Evolutionary conservation across 2,113 vertebrate species (phyloP).

Genomic region (Steatornis caripensis): DNA sequence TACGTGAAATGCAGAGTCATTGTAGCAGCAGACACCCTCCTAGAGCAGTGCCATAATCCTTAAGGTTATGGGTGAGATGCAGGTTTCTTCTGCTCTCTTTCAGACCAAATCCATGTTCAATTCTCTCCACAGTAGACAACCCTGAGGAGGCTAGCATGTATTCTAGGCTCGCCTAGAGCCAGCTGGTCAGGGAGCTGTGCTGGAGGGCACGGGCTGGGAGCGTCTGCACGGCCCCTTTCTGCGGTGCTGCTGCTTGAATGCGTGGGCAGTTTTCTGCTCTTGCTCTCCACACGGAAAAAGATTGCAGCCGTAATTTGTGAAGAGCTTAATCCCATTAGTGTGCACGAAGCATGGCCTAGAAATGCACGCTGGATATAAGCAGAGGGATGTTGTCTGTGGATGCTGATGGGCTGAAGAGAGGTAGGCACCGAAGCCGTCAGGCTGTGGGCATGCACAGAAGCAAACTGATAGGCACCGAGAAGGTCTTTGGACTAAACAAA

Average conservation of each 20-base stretch:
- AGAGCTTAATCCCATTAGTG: conserved; percentile 20
- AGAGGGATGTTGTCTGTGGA: not conserved
- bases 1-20: not conserved
- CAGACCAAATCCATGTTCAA: not conserved
- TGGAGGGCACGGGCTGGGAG: not conserved
- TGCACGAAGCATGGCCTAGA: not conserved
- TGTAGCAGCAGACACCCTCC: not conserved
- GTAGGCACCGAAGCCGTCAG: not conserved
- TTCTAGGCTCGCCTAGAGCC: accelerated
- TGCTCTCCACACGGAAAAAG: not conserved
- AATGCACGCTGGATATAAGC: not conserved
- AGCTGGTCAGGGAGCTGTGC: not conserved
- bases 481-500: not conserved
- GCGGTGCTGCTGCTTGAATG: not conserved
- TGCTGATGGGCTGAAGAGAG: not conserved
- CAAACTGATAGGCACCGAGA: not conserved
- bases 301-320: not conserved
- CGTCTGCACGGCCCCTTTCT: accelerated
- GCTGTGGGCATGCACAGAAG: not conserved
- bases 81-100: not conserved
- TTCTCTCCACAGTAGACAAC: not conserved
- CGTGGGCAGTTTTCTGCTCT: not conserved
- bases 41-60: not conserved
- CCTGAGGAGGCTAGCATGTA: not conserved
- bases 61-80: accelerated